Base-by-base conservation (phyloP, 37 sponge, comb jelly and placozoan genomes). In the Crambe crambe region DNA sequence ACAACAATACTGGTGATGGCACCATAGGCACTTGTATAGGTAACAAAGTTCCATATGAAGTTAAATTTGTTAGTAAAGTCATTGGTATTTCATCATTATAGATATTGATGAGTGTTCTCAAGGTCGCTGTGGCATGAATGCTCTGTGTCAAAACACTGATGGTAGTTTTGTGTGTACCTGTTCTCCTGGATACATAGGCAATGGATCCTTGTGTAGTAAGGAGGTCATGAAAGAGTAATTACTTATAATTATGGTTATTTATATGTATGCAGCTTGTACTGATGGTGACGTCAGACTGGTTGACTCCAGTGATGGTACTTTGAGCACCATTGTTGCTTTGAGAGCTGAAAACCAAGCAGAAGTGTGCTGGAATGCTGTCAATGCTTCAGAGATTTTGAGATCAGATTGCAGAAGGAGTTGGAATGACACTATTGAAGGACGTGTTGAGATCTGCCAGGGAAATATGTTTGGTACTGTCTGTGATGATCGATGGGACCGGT, bases 81-180 rank as follows among this genome's bases (percentile, higher is more conserved):
- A n/a, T n/a, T n/a, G n/a, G n/a, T n/a, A n/a, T n/a, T n/a, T n/a
- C n/a, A n/a, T 1, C 34, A 27, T 21, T 42, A 58, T 64, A 71
- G 85, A 85, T 78, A 71, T 70, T 23, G 26, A 85, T 77, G 87
- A 86, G 37, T 86, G 87, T 40, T 17, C 1, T 37, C 51, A 32
- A 15, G 38, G n/a, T 26, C 10, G 32, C 30, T 83, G 83, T 83
- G 83, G 74, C 34, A 34, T 74, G 10, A 74, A 73, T 43, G 63
- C 74, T 15, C 17, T 38, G 18, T 86, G 87, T 64, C 47, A 36
- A 8, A 74, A 86, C 72, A 67, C 61, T 56, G 1, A 39, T 32
- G 87, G 91, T 15, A 86, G 87, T 44, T 91, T 73, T 62, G 74
- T 27, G 27, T 91, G 91, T 63, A 29, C 38, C 37, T 86, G 80